Evolutionary conservation across 37 sponge, comb jelly and placozoan genomes (phyloP), one percentile per base, ranked within the genome.

Genomic region (Bolinopsis microptera): DNA sequence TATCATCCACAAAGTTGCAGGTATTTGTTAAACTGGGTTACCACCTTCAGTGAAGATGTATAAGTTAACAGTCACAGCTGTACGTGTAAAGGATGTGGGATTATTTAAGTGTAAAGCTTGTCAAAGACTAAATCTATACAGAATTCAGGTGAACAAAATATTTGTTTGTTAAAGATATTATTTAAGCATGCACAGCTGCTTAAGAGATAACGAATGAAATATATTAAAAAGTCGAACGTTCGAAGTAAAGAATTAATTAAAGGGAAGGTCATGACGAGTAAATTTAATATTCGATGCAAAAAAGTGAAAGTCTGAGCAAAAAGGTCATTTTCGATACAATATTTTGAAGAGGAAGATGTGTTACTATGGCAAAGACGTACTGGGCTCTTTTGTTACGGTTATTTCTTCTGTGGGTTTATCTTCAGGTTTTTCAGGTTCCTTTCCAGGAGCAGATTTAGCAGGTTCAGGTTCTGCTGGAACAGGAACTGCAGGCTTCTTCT

Each of bases 341-440:
- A n/a, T n/a, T n/a, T n/a, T n/a, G n/a, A n/a, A n/a, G n/a, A n/a
- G n/a, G n/a, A n/a, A n/a, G n/a, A n/a, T n/a, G n/a, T n/a, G n/a
- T n/a, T n/a, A n/a, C n/a, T n/a, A n/a, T n/a, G 61, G 61, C 61
- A 48, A 48, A 48, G 61, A 77, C 80, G 9, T 77, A 77, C 80
- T 77, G 35, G 80, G 33, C 13, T 77, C 80, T 32, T 32, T 31
- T 27, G 32, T 32, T 33, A 32, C 80, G 32, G 80, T 77, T 34
- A 77, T 77, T 27, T 77, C 32, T 2, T 77, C 80, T 35, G 61
- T 18, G 61, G 61, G 61, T 13, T 77, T 32, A 35, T 77, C 80
- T 1, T 32, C 80, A 21, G 80, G 80, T 35, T 27, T 28, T 18
- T 27, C 80, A 77, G 80, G 21, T 35, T 35, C 35, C 32, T 77